Conservation (phyloP, 64 coral and sea anemone genomes). For the Acropora yongei region DNA sequence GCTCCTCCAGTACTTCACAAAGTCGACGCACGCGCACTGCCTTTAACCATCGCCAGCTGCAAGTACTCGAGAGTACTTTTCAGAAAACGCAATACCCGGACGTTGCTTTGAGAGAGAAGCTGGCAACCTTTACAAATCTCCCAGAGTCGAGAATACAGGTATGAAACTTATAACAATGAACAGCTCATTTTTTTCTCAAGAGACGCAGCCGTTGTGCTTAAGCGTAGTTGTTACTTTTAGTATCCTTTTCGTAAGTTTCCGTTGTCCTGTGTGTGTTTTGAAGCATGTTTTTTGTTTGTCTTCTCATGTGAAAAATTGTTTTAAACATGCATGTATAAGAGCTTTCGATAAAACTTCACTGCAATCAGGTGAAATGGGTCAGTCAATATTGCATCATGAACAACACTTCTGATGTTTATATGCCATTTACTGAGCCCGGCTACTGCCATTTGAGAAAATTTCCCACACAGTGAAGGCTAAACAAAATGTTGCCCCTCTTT, state of each 20-base stretch:
- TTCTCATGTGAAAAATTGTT: too few species aligned
- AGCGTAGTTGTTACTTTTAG: too few species aligned
- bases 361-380: too few species aligned
- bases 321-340: too few species aligned
- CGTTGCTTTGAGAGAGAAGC: conserved; percentile 58
- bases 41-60: conserved; percentile 53
- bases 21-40: conserved; percentile 62
- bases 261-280: background rate
- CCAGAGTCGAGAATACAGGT: conserved; percentile 77
- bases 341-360: too few species aligned
- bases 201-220: too few species aligned
- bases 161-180: background rate
- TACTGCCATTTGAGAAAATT: background rate
- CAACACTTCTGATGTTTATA: too few species aligned
- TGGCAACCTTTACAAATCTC: conserved; percentile 61
- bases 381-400: too few species aligned
- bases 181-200: too few species aligned
- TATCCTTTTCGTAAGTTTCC: too few species aligned
- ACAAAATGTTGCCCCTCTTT: background rate
- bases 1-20: conserved; percentile 7
- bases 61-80: conserved; percentile 63
- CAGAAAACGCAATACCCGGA: conserved; percentile 69
- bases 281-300: background rate
- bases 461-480: background rate
- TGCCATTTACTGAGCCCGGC: too few species aligned